Base-by-base conservation (phyloP, 2,888 invertebrate species). In the Myathropa florea region DNA sequence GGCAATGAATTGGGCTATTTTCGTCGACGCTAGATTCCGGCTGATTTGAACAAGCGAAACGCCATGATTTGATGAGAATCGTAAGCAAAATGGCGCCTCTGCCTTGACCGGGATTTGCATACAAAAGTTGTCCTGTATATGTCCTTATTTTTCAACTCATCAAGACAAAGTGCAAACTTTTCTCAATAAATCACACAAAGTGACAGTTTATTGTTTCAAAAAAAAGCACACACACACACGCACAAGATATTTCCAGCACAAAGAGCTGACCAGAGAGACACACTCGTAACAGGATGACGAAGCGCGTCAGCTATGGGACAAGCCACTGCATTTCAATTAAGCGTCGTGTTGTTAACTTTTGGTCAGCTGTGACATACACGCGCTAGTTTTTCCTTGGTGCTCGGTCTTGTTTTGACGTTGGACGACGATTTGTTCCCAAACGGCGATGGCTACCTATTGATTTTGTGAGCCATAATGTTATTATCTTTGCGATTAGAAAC, bases 291-390 rank as follows among this genome's bases (percentile, higher is more conserved):
- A 28, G 67, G 67, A 76, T 76, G 60, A 67, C 76, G 30, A 59
- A 76, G 65, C 65, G 23, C 57, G 12, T n/a, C n/a, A n/a, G n/a
- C n/a, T n/a, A n/a, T 21, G 33, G 39, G 39, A 61, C 67, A 36
- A 23, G 7, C 26, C 60, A 46, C 26, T 76, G 76, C 65, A 76
- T 76, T 60, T 67, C 67, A 76, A 76, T 68, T 36, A 53, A 61
- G 60, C 67, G 67, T 46, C 60, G 28, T 30, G 6, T 7, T 14
- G 10, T 21, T n/a, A 12, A 4, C n/a, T 39, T 67, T 75, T 76
- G 76, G 76, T 67, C 67, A 76, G 59, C 28, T 59, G 76, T 39
- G 59, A 67, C 30, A 67, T 7, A 57, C 75, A 61, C 76, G 76
- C 65, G 59, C 67, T 39, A 18, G 23, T 10, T 57, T 75, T 39